Evolutionary conservation across 2,888 invertebrate species (phyloP).

Genomic region (Sympetrum striolatum): DNA sequence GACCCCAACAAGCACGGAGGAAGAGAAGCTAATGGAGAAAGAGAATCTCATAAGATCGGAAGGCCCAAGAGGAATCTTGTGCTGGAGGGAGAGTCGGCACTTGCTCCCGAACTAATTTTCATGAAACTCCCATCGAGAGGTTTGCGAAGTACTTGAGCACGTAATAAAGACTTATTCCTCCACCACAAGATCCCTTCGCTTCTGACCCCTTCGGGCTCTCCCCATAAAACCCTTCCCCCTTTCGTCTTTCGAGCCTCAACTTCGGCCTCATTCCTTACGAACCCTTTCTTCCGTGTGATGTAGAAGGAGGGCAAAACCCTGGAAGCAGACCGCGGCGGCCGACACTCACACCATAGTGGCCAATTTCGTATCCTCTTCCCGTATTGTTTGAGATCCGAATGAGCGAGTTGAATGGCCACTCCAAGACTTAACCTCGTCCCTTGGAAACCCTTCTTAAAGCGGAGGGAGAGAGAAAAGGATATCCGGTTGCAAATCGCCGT

Average conservation of each 20-base stretch:
- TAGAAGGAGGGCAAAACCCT: background rate
- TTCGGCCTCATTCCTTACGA: background rate
- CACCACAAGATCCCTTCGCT: background rate
- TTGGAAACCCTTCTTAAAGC: background rate
- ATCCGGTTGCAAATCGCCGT: slow-evolving; percentile 40
- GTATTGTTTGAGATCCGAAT: slow-evolving; percentile 7
- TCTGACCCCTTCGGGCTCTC: background rate
- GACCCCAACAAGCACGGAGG: background rate
- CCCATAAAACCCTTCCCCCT: background rate
- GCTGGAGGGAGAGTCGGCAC: background rate
- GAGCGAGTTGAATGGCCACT: background rate
- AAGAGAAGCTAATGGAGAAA: background rate
- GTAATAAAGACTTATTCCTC: slow-evolving; percentile 40
- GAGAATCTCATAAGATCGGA: background rate
- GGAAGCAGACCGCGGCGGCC: background rate
- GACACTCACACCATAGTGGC: background rate
- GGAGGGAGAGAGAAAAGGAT: slow-evolving; percentile 5
- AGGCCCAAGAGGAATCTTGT: background rate
- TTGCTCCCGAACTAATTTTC: slow-evolving; percentile 36
- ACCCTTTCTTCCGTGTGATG: background rate
- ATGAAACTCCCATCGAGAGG: slow-evolving; percentile 41
- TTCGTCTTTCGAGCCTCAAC: background rate
- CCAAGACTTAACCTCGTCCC: background rate
- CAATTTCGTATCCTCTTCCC: background rate
- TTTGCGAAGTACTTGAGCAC: slow-evolving; percentile 43